phyloP scores from a whole-genome alignment of 2,113 vertebrate species.

The Eublepharis macularius region DNA sequence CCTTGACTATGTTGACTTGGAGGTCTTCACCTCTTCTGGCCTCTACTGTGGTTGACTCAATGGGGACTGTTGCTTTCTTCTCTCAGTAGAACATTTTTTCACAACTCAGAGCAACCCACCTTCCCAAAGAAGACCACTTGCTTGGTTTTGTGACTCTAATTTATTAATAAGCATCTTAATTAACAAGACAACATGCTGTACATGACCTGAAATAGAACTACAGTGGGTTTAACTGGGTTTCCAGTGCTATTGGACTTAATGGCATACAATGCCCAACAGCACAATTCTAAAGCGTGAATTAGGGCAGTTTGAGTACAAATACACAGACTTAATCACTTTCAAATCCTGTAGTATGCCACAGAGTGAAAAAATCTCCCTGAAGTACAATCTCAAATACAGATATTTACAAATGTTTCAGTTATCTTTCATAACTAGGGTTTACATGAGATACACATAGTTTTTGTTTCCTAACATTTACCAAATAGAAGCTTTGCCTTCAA shows the following conservation, averaged over 20 bases:
- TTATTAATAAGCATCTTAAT: conserved; percentile 78
- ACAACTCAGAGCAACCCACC: background rate
- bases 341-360: conserved; percentile 68
- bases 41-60: background rate
- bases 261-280: conserved; percentile 44
- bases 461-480: conserved; percentile 64
- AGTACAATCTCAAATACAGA: conserved; percentile 70
- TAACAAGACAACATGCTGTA: conserved; percentile 80
- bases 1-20: background rate
- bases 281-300: conserved; percentile 44
- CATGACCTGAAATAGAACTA: conserved; percentile 73
- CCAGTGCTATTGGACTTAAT: conserved; percentile 34
- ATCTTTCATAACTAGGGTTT: conserved; percentile 67
- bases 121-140: conserved; percentile 16
- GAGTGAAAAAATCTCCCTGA: conserved; percentile 57
- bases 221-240: conserved; percentile 66
- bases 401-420: conserved; percentile 66
- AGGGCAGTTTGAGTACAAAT: conserved; percentile 62
- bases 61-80: too few relatives aligned
- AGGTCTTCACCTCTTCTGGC: background rate
- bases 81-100: too few relatives aligned
- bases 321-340: conserved; percentile 62
- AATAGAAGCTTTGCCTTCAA: conserved; percentile 73
- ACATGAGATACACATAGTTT: conserved; percentile 67
- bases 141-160: conserved; percentile 66